A percentile compares a stretch with the other conserved stretches of the same genome.
Conservation (phyloP, 2,888 invertebrate species). For the Conus canariensis region DNA sequence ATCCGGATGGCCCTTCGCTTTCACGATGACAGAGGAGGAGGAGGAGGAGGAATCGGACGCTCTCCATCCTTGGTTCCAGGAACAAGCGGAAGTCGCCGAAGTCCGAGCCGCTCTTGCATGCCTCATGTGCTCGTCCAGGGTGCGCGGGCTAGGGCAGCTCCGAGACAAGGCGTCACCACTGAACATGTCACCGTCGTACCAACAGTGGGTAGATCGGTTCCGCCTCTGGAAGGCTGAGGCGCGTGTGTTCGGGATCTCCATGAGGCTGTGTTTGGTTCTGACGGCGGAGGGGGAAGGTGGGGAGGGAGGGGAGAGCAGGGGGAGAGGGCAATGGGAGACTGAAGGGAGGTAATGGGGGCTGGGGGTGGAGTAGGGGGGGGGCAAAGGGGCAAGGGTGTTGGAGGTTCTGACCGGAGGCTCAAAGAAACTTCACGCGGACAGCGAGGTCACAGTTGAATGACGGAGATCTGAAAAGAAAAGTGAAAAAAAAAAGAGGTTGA, state of each 20-base stretch:
- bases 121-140: slow-evolving; percentile 46
- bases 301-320: background rate
- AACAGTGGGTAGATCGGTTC: slow-evolving; percentile 63
- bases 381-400: too few species aligned
- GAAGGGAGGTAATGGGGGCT: too few species aligned
- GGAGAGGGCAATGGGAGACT: too few species aligned
- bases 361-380: too few species aligned
- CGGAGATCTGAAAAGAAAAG: too few species aligned
- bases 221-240: slow-evolving; percentile 57
- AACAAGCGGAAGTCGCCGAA: background rate
- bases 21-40: background rate
- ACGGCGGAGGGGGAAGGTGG: background rate
- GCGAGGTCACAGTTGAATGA: too few species aligned
- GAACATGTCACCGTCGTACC: slow-evolving; percentile 55
- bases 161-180: slow-evolving; percentile 38
- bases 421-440: too few species aligned
- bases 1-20: background rate
- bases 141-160: slow-evolving; percentile 49
- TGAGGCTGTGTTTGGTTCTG: background rate
- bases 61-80: background rate
- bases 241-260: slow-evolving; percentile 47
- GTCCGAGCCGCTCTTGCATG: background rate
- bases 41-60: background rate
- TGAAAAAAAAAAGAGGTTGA: too few species aligned
- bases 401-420: too few species aligned